A percentile compares a stretch with the other conserved stretches of the same genome.
phyloP scores from a whole-genome alignment of 2,888 invertebrate species.

The Lottia gigantea region DNA sequence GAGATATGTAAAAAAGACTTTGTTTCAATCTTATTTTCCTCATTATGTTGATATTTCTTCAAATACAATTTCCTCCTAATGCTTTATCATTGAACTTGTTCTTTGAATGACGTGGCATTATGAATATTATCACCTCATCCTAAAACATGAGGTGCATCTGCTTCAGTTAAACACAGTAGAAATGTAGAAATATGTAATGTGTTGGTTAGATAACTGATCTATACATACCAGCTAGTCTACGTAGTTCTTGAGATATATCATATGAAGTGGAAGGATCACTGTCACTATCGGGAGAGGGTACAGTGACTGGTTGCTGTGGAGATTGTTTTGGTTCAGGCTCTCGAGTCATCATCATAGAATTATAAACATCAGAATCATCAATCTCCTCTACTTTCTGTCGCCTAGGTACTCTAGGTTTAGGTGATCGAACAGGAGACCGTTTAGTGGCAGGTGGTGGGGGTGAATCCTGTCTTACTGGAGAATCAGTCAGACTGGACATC shows the following conservation, averaged over 20 bases:
- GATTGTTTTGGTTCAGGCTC: constrained; percentile 25
- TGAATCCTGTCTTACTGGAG: not conserved
- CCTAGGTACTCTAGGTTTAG: constrained; percentile 28
- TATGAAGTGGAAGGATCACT: constrained; percentile 51
- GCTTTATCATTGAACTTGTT: no score
- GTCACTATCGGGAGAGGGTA: constrained; percentile 36
- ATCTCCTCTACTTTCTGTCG: constrained; percentile 3
- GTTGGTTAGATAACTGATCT: no score
- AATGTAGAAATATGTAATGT: no score
- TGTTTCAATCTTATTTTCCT: not conserved
- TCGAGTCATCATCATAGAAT: constrained; percentile 16
- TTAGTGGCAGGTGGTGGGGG: constrained; percentile 35
- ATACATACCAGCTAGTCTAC: constrained; percentile 45
- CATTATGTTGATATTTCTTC: no score
- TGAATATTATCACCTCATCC: no score
- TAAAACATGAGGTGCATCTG: no score
- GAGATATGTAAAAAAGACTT: not conserved
- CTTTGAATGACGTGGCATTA: no score
- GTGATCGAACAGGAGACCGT: constrained; percentile 43
- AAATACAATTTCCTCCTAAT: no score
- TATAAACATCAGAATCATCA: not conserved
- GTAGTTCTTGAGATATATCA: constrained; percentile 52
- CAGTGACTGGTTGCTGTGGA: constrained; percentile 22
- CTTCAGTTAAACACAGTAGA: no score
- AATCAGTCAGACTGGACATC: not conserved